phyloP scores from a whole-genome alignment of 2,888 invertebrate species.

The Drosophila mimica region DNA sequence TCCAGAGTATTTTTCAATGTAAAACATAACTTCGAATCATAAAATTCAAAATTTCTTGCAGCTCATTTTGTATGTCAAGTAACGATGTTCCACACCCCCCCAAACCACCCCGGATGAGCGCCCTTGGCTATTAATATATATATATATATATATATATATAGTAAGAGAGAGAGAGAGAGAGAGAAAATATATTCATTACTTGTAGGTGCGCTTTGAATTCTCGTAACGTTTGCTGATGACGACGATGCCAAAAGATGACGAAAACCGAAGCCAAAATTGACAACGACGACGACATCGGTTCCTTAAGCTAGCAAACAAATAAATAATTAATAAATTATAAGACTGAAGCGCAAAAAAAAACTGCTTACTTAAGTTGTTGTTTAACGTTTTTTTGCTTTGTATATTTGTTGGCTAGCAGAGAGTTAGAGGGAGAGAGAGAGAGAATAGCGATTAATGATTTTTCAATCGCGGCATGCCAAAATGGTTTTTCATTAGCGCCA shows the following conservation, averaged over 20 bases:
- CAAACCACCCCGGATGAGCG: not conserved
- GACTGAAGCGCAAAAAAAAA: conserved; percentile 31
- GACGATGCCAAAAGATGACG: conserved; percentile 37
- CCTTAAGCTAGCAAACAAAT: conserved; percentile 53
- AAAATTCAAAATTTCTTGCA: not conserved
- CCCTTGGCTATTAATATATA: not conserved
- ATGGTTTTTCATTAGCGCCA: conserved; percentile 64
- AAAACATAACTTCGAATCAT: not conserved
- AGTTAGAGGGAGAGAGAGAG: not conserved
- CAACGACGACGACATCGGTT: conserved; percentile 20
- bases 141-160: not conserved
- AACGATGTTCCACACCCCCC: not conserved
- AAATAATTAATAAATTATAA: conserved; percentile 64
- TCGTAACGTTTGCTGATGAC: conserved; percentile 48
- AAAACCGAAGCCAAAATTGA: conserved; percentile 20
- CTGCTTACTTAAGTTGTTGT: conserved; percentile 35
- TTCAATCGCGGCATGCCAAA: conserved; percentile 58
- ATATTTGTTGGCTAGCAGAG: conserved; percentile 37
- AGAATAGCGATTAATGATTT: conserved; percentile 10
- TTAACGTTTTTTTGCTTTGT: conserved; percentile 42
- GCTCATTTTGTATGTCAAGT: not conserved
- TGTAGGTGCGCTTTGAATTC: conserved; percentile 5
- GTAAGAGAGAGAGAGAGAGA: no score
- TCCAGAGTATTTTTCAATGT: not conserved
- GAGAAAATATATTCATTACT: conserved; percentile 2